phyloP scores from a whole-genome alignment of 2,888 invertebrate species.

The Aspidapion aeneum region DNA sequence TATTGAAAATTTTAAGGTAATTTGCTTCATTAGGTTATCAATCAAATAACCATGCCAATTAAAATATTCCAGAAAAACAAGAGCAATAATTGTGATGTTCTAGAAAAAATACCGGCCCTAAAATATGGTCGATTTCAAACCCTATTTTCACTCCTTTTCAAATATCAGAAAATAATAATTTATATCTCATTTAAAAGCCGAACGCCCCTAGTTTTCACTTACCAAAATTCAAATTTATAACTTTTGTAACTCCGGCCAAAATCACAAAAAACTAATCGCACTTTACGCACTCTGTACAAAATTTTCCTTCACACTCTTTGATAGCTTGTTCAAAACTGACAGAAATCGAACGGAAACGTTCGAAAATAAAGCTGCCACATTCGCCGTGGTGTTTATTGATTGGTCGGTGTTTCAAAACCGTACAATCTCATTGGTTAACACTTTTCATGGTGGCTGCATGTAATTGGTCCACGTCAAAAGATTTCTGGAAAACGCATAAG shows the following conservation, averaged over 20 bases:
- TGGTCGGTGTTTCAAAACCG: conserved; percentile 50
- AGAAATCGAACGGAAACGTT: conserved; percentile 16
- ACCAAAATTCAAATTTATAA: background rate
- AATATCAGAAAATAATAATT: background rate
- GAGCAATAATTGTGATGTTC: no score
- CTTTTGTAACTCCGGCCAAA: conserved; percentile 1
- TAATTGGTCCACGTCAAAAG: conserved; percentile 65
- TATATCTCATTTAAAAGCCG: background rate
- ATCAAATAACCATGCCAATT: no score
- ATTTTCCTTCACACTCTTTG: conserved; percentile 15
- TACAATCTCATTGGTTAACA: conserved; percentile 49
- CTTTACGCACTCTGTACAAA: background rate
- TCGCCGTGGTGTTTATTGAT: conserved; percentile 55
- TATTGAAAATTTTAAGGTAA: no score
- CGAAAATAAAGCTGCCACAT: conserved; percentile 36
- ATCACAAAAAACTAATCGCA: conserved; percentile 1
- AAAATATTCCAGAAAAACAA: no score
- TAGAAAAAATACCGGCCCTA: background rate
- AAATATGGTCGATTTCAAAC: background rate
- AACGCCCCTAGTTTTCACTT: background rate
- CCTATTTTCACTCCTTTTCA: background rate
- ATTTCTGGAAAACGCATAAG: conserved; percentile 7
- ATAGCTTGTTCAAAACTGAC: conserved; percentile 16
- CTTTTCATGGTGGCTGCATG: conserved; percentile 54
- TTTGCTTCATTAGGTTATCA: no score